Conservation (phyloP, 2,113 vertebrate species). For the Aplodontia rufa region DNA sequence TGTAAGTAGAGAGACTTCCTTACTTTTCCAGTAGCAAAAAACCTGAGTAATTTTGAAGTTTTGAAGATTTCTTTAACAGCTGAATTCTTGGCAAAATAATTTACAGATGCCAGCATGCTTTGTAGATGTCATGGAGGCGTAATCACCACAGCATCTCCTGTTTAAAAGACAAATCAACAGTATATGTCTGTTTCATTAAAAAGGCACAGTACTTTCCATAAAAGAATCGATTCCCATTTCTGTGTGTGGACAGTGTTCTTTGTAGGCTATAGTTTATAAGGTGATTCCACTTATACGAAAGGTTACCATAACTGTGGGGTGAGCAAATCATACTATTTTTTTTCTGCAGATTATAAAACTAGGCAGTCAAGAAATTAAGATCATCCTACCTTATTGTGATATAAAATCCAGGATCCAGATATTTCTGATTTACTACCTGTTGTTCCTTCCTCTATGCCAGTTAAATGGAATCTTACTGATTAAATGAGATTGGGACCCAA, state of each 20-base stretch:
- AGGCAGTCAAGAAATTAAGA: background rate
- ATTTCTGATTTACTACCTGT: background rate
- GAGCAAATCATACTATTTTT: background rate
- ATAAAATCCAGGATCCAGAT: background rate
- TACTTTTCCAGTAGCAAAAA: slow-evolving; percentile 29
- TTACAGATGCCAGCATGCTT: slow-evolving; percentile 41
- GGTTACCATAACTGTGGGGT: background rate
- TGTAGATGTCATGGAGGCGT: slow-evolving; percentile 59
- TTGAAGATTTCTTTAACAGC: slow-evolving; percentile 19
- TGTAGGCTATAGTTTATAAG: background rate
- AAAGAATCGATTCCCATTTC: background rate
- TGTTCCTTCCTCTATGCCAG: background rate
- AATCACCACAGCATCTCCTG: slow-evolving; percentile 48
- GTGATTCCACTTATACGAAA: background rate
- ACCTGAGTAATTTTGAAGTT: slow-evolving; percentile 29
- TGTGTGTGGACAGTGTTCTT: background rate
- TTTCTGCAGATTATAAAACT: background rate
- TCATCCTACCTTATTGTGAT: background rate
- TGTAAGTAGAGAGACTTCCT: background rate
- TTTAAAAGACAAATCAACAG: slow-evolving; percentile 14
- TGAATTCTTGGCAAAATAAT: slow-evolving; percentile 57
- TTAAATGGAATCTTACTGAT: slow-evolving; percentile 23
- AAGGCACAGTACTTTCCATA: background rate
- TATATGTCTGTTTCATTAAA: slow-evolving; percentile 52
- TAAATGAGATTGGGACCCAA: background rate